phyloP scores from a whole-genome alignment of 2,888 invertebrate genomes.

The Allophyes oxyacanthae region DNA sequence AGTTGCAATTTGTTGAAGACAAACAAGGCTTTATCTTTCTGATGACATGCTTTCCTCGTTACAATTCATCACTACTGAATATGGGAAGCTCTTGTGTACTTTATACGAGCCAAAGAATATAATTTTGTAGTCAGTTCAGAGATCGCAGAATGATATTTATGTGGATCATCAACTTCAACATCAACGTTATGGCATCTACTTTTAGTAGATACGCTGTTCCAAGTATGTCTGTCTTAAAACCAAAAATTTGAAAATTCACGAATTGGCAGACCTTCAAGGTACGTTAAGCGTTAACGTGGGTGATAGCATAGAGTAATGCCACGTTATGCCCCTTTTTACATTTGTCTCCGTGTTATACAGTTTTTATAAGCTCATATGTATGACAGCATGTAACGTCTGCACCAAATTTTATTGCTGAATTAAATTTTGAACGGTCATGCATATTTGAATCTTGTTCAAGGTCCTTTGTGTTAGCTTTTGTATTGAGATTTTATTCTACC shows the following conservation, averaged over 20 bases:
- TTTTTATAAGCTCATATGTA: slow-evolving; percentile 42
- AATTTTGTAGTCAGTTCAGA: too few relatives aligned
- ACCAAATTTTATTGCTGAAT: slow-evolving; percentile 56
- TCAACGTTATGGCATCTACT: not conserved
- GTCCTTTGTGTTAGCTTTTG: slow-evolving; percentile 45
- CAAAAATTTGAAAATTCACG: slow-evolving; percentile 27
- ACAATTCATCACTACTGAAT: too few relatives aligned
- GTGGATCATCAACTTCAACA: too few relatives aligned
- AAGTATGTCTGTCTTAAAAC: slow-evolving; percentile 30
- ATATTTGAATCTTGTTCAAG: slow-evolving; percentile 44
- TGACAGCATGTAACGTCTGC: slow-evolving; percentile 44
- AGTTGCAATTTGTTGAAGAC: slow-evolving; percentile 23
- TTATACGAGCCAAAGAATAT: too few relatives aligned
- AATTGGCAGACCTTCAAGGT: slow-evolving; percentile 48
- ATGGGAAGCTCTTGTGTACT: too few relatives aligned
- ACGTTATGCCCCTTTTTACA: slow-evolving; percentile 41
- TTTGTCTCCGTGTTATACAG: slow-evolving; percentile 44
- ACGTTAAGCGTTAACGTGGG: slow-evolving; percentile 35
- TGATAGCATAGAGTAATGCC: slow-evolving; percentile 37
- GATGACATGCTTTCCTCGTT: not conserved
- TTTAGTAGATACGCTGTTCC: slow-evolving; percentile 15
- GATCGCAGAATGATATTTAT: too few relatives aligned
- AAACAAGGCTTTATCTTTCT: slow-evolving; percentile 26
- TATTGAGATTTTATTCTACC: slow-evolving; percentile 32
- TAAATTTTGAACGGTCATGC: slow-evolving; percentile 53